Conservation (phyloP, 92 coral and sea anemone species). For the Nematostella vectensis region DNA sequence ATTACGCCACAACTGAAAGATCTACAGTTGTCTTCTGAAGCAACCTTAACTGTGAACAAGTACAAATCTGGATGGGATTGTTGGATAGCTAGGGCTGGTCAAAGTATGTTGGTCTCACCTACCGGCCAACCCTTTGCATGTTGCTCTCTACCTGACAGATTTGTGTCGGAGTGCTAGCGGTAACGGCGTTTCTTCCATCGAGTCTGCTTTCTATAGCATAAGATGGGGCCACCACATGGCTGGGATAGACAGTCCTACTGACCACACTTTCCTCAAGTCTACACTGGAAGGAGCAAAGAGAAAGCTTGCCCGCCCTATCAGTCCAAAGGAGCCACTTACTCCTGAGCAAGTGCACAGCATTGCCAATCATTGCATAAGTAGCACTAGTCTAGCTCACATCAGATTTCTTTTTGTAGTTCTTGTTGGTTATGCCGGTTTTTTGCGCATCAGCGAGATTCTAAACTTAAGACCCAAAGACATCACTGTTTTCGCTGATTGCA, state of each 20-base stretch:
- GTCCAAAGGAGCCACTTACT: slow-evolving; percentile 53
- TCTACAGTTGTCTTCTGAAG: slow-evolving; percentile 14
- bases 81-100: slow-evolving; percentile 17
- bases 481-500: slow-evolving; percentile 7
- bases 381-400: slow-evolving; percentile 20
- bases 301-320: slow-evolving; percentile 29
- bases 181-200: background rate
- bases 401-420: slow-evolving; percentile 36
- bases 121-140: slow-evolving; percentile 26
- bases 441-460: slow-evolving; percentile 32
- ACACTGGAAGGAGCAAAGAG: slow-evolving; percentile 38
- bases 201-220: slow-evolving; percentile 10
- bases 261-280: slow-evolving; percentile 36
- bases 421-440: slow-evolving; percentile 53
- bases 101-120: background rate
- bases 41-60: slow-evolving; percentile 16
- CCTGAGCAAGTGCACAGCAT: slow-evolving; percentile 19
- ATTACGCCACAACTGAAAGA: slow-evolving; percentile 12
- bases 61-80: slow-evolving; percentile 16
- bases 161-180: no score
- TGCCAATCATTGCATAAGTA: slow-evolving; percentile 18
- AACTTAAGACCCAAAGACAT: slow-evolving; percentile 22
- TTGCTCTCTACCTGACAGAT: slow-evolving; percentile 20
- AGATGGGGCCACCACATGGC: slow-evolving; percentile 33
- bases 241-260: slow-evolving; percentile 33